Evolutionary conservation across 1,140 invertebrate species (phyloP).

Genomic region (Pogonomyrmex barbatus): DNA sequence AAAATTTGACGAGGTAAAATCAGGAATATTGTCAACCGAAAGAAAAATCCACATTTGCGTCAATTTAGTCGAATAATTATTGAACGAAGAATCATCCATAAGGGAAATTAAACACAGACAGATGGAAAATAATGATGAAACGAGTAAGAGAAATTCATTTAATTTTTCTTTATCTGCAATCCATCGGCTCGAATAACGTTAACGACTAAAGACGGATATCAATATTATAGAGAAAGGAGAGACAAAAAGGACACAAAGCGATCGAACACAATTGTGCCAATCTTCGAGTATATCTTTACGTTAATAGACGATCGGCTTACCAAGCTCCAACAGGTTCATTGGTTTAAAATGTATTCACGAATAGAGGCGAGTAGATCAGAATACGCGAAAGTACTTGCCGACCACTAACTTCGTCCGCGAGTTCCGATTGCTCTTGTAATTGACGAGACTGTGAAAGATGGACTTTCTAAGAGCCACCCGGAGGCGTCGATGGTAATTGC

Average conservation of each 20-base stretch:
- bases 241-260: background rate
- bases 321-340: conserved; percentile 66
- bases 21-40: background rate
- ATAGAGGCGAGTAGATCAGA: conserved; percentile 61
- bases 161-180: conserved; percentile 16
- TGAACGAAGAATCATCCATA: background rate
- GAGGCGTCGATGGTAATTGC: conserved; percentile 65
- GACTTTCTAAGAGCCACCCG: conserved; percentile 50
- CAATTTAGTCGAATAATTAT: conserved; percentile 30
- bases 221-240: background rate
- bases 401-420: conserved; percentile 49
- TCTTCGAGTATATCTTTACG: conserved; percentile 4
- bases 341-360: conserved; percentile 61
- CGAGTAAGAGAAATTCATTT: conserved; percentile 8
- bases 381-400: conserved; percentile 63
- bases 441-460: conserved; percentile 69
- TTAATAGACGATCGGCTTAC: background rate
- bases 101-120: background rate
- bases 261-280: background rate
- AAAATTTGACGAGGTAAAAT: background rate
- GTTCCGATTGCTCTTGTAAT: conserved; percentile 75
- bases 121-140: conserved; percentile 12
- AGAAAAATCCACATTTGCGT: background rate
- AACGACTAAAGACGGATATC: background rate
- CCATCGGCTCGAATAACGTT: background rate